Evolutionary conservation across 1,140 invertebrate species (phyloP), one percentile per base, ranked within the genome.

Genomic region (Amyelois transitella): DNA sequence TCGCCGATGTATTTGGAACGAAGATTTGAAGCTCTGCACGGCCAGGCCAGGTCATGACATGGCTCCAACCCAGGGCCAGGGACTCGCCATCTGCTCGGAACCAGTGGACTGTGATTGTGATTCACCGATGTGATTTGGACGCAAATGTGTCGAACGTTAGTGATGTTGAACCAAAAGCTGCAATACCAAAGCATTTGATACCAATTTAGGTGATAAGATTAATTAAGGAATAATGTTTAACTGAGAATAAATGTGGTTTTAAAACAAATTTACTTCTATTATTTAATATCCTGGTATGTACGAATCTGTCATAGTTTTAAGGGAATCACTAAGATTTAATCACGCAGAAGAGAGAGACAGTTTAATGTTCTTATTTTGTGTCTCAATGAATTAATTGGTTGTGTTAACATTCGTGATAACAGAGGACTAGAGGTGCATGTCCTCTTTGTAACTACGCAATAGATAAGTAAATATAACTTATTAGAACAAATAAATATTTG

Each of bases 21-120:
- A 80, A 77, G 78, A 66, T 69, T 62, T 55, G 69, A 74, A 59
- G 69, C 69, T 67, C 14, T 21, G 12, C n/a, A 66, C 56, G 59
- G 49, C 58, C 47, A 45, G 64, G 49, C 43, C 51, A n/a, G 45
- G 19, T n/a, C 10, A 10, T 38, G 32, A 38, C 6, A 38, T 14
- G 32, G n/a, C 32, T 14, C 32, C 32, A 45, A 45, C 18, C 47
- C 8, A 22, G 7, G 47, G 7, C 1, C 2, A 18, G 6, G 47
- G 7, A 17, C n/a, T 28, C 14, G 24, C 12, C n/a, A 22, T 6
- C 32, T 14, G 21, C n/a, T n/a, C 14, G 8, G 47, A 45, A 12
- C 17, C 51, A 45, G 43, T 43, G 21, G 14, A 52, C 51, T 45
- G 53, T 55, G 53, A 55, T 45, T 18, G 44, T n/a, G 45, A 44